Evolutionary conservation across 2,888 invertebrate species (phyloP).

Genomic region (Machimus rusticus): DNA sequence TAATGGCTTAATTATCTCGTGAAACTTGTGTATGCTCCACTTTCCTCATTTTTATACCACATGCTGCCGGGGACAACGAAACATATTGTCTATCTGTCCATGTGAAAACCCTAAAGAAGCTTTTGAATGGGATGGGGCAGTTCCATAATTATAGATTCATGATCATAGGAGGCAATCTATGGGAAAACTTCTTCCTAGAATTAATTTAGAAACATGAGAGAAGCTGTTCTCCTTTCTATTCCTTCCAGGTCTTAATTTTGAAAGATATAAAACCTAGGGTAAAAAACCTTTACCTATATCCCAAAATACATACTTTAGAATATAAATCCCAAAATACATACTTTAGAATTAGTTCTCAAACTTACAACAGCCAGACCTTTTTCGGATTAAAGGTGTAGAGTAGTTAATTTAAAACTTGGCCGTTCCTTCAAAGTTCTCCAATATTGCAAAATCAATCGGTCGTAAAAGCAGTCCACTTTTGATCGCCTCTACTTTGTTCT

Average conservation of each 20-base stretch:
- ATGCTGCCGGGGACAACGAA: neutral
- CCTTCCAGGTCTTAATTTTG: neutral
- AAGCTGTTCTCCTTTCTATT: neutral
- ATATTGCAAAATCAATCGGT: neutral
- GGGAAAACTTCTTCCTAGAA: neutral
- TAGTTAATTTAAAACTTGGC: neutral
- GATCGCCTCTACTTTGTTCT: neutral
- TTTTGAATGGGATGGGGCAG: neutral
- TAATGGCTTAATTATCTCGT: slow-evolving; percentile 17
- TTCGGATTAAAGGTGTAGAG: neutral
- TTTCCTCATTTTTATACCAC: neutral
- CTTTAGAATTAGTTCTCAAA: neutral
- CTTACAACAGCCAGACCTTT: neutral
- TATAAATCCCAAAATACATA: neutral
- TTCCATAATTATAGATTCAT: neutral
- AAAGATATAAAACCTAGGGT: neutral
- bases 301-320: neutral
- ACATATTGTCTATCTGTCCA: neutral
- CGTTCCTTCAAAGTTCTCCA: neutral
- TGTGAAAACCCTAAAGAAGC: neutral
- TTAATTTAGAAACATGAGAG: neutral
- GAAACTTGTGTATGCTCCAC: neutral
- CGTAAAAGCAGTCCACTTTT: neutral
- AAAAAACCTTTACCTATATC: neutral
- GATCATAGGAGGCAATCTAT: neutral